These are phyloP conservation scores for Martes martes DNA, from an alignment of 2,113 vertebrate genomes.

Conservation along the genomic window DNA sequence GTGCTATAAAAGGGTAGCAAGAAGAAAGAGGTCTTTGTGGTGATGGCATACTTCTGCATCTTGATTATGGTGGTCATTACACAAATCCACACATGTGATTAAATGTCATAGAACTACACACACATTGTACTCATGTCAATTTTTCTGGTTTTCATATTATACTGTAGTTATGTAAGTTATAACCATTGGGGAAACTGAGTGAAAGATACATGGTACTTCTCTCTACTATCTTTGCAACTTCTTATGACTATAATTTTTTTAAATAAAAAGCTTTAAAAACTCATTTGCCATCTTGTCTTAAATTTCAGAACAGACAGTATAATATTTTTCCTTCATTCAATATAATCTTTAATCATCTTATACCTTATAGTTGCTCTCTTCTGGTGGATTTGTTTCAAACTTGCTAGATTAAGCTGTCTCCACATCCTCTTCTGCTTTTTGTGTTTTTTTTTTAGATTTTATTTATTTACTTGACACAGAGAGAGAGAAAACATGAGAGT, in stretches of 20 bases:
- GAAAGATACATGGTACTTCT: not conserved
- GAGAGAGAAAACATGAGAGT: rapidly evolving
- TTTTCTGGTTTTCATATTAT: not conserved
- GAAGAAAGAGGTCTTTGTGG: not conserved
- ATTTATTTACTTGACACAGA: not conserved
- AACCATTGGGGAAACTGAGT: not conserved
- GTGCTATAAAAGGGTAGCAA: not conserved
- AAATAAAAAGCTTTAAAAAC: not conserved
- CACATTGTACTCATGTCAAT: not conserved
- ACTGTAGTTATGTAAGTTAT: not conserved
- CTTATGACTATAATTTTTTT: not conserved
- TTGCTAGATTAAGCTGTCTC: not conserved
- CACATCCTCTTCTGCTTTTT: not conserved
- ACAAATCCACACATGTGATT: not conserved
- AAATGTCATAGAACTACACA: not conserved
- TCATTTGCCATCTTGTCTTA: not conserved
- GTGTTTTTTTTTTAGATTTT: not conserved
- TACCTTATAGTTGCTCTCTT: not conserved
- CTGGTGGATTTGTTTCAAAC: not conserved
- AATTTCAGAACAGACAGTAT: not conserved
- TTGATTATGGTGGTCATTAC: not conserved
- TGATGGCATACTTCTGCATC: not conserved
- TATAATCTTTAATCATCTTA: not conserved
- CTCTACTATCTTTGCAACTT: not conserved
- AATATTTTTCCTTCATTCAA: not conserved